Base-by-base conservation (phyloP, 1,140 invertebrate genomes). In the Drosophila ananassae region DNA sequence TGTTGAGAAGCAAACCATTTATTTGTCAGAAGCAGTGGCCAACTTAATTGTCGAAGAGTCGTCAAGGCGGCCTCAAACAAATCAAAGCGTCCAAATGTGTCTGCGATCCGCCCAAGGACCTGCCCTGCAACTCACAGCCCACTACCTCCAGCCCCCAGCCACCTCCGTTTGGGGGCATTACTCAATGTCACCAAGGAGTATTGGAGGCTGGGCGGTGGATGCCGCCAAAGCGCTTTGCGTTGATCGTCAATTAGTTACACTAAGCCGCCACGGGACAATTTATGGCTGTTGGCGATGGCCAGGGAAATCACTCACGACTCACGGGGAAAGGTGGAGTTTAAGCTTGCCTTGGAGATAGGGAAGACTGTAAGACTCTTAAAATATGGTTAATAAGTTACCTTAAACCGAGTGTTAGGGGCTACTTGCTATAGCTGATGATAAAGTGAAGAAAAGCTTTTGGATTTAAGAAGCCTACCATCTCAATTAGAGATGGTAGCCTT, bases 171-270 rank as follows among this genome's bases (percentile, higher is more conserved):
- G 44, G 53, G 59, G 59, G 52, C 82, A 85, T 85, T 85, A 85
- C 81, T 85, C 81, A 85, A 85, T 85, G 81, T 85, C 81, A 85
- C 51, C 67, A 72, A 59, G 50, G 10, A 41, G 52, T 24, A 54
- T 25, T 64, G 64, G 66, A 3, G 24, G 57, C 44, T 37, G 69
- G 56, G 67, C 55, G 22, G 47, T 41, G n/a, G 47, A 63, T 62
- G 69, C 72, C 72, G 72, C 69, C 69, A 68, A 69, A 68, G 66
- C 66, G 63, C 48, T 68, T 69, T 69, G 57, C 46, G 68, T 62
- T 82, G 72, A 67, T 81, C 82, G 81, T 85, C 82, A 85, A 85
- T 81, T 85, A 85, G 82, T 67, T 81, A 73, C 56, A 76, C 73
- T 76, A 55, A 76, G 62, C 47, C 53, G 62, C 66, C 51, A 68